Evolutionary conservation across 2,797 vertebrate species (phyloP).

Genomic region (Masticophis lateralis): DNA sequence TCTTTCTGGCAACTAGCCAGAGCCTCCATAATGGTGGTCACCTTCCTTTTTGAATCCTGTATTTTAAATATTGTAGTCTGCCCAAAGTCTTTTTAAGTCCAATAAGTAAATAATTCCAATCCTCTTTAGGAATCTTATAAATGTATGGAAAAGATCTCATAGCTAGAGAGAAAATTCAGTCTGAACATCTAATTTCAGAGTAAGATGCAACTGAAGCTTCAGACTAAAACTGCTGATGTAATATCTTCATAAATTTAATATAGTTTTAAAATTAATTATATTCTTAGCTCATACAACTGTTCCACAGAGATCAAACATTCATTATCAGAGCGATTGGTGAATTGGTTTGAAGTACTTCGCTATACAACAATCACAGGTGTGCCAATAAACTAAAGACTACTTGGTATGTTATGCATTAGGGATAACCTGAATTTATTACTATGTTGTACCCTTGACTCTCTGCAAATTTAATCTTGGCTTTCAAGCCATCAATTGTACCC

Average conservation of each 20-base stretch:
- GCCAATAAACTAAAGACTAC: background rate
- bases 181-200: background rate
- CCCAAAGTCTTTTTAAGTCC: background rate
- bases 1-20: background rate
- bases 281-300: background rate
- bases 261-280: conserved; percentile 13
- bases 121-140: background rate
- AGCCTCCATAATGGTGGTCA: background rate
- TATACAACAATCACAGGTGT: background rate
- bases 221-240: background rate
- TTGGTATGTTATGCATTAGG: background rate
- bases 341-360: background rate
- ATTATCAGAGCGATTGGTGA: background rate
- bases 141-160: background rate
- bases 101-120: background rate
- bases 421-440: background rate
- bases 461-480: background rate
- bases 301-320: background rate
- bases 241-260: background rate
- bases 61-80: background rate
- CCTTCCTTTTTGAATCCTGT: background rate
- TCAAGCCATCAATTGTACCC: too few species aligned
- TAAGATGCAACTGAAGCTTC: background rate
- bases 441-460: background rate
- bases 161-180: background rate